Base-by-base conservation (phyloP, 2,113 vertebrate species). In the Aptenodytes forsteri region DNA sequence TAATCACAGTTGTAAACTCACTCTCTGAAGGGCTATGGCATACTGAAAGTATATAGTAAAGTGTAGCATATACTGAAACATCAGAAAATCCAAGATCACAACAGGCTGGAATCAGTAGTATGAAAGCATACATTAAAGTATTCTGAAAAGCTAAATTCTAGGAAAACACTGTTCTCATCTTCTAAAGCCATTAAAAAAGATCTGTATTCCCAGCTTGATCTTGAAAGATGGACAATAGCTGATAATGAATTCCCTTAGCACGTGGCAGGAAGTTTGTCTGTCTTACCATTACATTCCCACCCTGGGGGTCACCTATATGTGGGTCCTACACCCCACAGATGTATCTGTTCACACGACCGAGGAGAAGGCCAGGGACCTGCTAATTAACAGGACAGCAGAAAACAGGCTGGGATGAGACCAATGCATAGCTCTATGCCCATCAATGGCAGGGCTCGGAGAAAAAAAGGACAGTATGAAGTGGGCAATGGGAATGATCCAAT, bases 371-470 rank as follows among this genome's bases (percentile, higher is more conserved):
- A 42, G 61, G 30, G 30, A 61, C 26, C 14, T 55, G 76, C 30
- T 82, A 69, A 69, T 23, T 69, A 62, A 69, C 30, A 62, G 30
- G 26, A 76, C 18, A 49, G 61, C 21, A 69, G 47, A 64, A 83
- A 70, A 50, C 27, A 58, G 42, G 10, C 19, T 69, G 17, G 32
- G 9, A 64, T 56, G 16, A 64, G 18, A 87, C 8, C 22, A 56
- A 11, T 18, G 7, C 42, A 44, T 29, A 55, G 19, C 12, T 70
- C 26, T 38, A 32, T 82, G 55, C 12, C 27, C 2, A 21, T 16
- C 62, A 29, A 4, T 23, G 18, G 47, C 2, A 16, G 10, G 20
- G 18, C 6, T 3, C 7, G 4, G 27, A 10, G 6, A 2, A 84
- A 66, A 77, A n/a, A 55, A 80, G 21, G 30, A 36, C 25, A 42